These are phyloP conservation scores for Acleris cristana DNA, from an alignment of 2,888 invertebrate species.

Conservation along the genomic window DNA sequence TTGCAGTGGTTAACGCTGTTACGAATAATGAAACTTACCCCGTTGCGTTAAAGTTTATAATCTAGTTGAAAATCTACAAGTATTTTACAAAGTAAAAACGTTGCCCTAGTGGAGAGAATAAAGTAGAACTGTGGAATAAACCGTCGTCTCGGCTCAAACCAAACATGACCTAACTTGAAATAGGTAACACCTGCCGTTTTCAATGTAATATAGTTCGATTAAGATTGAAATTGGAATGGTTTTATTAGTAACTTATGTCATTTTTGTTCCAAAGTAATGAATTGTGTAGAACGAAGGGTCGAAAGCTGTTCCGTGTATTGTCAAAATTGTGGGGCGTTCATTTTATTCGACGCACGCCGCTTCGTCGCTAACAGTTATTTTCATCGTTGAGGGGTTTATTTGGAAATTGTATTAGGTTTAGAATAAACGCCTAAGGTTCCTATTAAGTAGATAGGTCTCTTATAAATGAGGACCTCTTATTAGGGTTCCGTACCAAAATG, in stretches of 20 bases:
- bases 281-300: constrained; percentile 10
- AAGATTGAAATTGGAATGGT: no score
- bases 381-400: constrained; percentile 43
- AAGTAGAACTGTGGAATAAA: neutral
- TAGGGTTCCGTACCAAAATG: no score
- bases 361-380: constrained; percentile 61
- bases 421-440: neutral
- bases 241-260: no score
- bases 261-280: no score
- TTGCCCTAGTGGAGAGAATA: neutral
- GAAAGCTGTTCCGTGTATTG: constrained; percentile 52
- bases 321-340: constrained; percentile 70
- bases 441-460: no score
- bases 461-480: no score
- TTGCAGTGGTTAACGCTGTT: neutral
- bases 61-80: neutral
- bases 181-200: no score
- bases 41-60: constrained; percentile 7
- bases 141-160: neutral
- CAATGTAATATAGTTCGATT: no score
- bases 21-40: neutral
- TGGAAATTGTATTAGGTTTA: neutral
- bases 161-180: no score
- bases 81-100: constrained; percentile 8
- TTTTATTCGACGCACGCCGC: constrained; percentile 66